Evolutionary conservation across 2,797 vertebrate genomes (phyloP), one percentile per base, ranked within the genome.

Genomic region (Pipistrellus nathusii): DNA sequence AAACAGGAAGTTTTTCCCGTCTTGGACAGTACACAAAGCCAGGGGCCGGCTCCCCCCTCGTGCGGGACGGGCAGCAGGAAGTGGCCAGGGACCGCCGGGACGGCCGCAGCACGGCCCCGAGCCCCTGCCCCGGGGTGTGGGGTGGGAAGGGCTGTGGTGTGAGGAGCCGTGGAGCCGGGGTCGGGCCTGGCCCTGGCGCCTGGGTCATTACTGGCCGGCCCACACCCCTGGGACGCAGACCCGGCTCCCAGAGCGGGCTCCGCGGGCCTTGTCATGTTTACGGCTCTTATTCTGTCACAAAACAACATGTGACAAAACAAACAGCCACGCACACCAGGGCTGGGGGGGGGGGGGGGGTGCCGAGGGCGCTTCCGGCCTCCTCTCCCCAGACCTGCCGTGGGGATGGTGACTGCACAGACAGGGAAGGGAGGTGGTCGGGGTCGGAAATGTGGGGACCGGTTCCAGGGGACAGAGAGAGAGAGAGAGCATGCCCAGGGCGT

Each of bases 1-100:
- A 96, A 97, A 97, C 95, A 97, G 96, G 97, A 97, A 97, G 96
- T 96, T 95, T 97, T 96, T 92, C 86, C 86, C 92, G 94, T 93
- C 92, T 78, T 25, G 27, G 64, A 73, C 66, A 76, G 38, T 10
- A 62, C 87, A 90, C 85, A 90, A 27, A 91, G 69, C 0, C 32
- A 90, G 85, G 59, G 85, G 53, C 69, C 71, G 59, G 85, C 78
- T 76, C 75, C 85, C 78, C 51, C 44, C 41, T 78, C 82, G 71
- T 1, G 20, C 3, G 8, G 18, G 35, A 46, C 91, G 38, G 77
- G 6, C 78, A 77, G 76, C 41, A 3, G 92, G 93, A 93, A 82
- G 68, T 10, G 32, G 94, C 78, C 78, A 66, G 0, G 7, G 88
- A 38, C 62, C 10, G 6, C 85, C 81, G 73, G 85, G 30, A 71